These are phyloP conservation scores for Hystrix cristata DNA, from an alignment of 2,113 vertebrate species.

Conservation along the genomic window DNA sequence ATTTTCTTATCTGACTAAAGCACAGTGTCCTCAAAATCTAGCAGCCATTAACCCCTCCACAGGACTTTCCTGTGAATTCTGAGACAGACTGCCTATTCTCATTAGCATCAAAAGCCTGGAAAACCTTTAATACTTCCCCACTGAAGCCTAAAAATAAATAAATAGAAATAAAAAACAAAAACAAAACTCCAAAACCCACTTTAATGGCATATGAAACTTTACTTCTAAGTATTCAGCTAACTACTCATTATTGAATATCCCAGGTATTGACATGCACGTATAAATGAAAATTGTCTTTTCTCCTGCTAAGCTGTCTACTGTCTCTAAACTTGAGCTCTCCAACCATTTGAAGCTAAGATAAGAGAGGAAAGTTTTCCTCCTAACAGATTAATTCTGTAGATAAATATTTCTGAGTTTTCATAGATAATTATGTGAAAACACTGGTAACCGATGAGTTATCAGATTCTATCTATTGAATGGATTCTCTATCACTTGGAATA, in stretches of 20 bases:
- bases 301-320: not conserved
- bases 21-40: slow-evolving; percentile 25
- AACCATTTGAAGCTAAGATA: not conserved
- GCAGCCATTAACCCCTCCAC: not conserved
- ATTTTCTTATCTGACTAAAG: not conserved
- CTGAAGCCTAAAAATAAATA: not conserved
- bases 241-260: not conserved
- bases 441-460: not conserved
- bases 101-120: slow-evolving; percentile 4
- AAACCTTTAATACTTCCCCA: not conserved
- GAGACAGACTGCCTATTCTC: not conserved
- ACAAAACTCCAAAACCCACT: not conserved
- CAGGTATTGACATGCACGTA: rapidly evolving
- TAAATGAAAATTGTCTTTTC: not conserved
- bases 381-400: not conserved
- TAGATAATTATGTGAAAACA: not conserved
- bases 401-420: not conserved
- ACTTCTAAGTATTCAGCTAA: not conserved
- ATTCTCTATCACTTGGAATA: not conserved
- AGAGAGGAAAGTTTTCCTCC: not conserved
- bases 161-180: not conserved
- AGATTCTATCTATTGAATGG: not conserved
- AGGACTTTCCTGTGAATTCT: not conserved
- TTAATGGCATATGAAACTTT: not conserved
- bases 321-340: not conserved